Evolutionary conservation across 92 coral and sea anemone genomes (phyloP), one percentile per base, ranked within the genome.

Genomic region (Ricordea florida): DNA sequence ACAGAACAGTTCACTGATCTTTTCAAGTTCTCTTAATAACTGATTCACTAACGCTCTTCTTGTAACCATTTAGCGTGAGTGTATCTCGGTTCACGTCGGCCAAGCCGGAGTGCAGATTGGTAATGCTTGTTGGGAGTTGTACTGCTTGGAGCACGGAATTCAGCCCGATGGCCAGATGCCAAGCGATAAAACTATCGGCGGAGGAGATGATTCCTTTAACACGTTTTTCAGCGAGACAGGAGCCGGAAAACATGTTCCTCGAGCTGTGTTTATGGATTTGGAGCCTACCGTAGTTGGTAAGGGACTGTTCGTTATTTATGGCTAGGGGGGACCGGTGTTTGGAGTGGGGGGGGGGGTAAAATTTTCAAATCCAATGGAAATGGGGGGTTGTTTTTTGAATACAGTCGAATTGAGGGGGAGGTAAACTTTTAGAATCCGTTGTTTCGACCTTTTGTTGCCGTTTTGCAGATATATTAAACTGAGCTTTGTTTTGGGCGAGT

Each of bases 171-270:
- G 98, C 15, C 96, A 90, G 41, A 84, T 86, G 85, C 98, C 89
- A 25, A 74, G 88, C 52, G 91, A 90, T 69, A 76, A 71, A 32
- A 86, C 87, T 24, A 69, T 78, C 57, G 87, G 81, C 29, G 98
- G 88, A 9, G 93, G 89, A 56, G 98, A 93, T 34, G 98, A 93
- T 65, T 93, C 98, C 26, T 93, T 93, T 58, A 93, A 85, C 71
- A 93, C 98, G 21, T 93, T 93, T 80, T 93, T 93, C 84, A 90
- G 91, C 63, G 98, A 93, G 80, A 87, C 98, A 50, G 98, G 96
- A 16, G 92, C 98, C 1, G 98, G 98, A 32, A 93, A 93, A 62
- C 94, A 86, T 41, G 98, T 93, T 31, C 98, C 98, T 42, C 72
- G 98, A 14, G 98, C 98, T 22, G 98, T 93, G 27, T 90, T 93